Conservation (phyloP, 2,888 invertebrate species). For the Lasioglossum figueresi region DNA sequence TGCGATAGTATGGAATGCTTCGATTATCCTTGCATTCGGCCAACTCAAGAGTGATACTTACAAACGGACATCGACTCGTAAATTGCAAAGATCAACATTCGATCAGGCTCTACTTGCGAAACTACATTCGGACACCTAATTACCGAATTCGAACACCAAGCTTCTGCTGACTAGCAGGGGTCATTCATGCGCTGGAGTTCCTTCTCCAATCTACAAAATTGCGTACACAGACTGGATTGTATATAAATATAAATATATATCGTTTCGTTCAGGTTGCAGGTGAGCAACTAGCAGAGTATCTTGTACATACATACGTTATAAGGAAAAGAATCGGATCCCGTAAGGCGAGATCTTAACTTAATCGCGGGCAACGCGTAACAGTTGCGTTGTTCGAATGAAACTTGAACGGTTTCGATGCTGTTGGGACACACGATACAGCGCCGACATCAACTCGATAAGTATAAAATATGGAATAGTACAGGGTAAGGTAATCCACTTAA, state of each 20-base stretch:
- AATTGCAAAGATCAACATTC: conserved; percentile 17
- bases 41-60: conserved; percentile 26
- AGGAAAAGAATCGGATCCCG: background rate
- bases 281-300: background rate
- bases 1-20: conserved; percentile 21
- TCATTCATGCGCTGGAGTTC: conserved; percentile 77
- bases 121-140: conserved; percentile 58
- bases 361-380: background rate
- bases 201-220: conserved; percentile 80
- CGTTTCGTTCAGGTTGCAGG: background rate
- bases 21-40: conserved; percentile 57
- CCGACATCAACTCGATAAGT: background rate
- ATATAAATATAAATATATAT: conserved; percentile 11
- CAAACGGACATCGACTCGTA: conserved; percentile 29
- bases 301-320: background rate
- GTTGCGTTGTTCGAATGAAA: background rate
- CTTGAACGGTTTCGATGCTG: background rate
- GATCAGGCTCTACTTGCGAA: conserved; percentile 21
- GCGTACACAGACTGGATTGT: conserved; percentile 42
- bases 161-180: conserved; percentile 59
- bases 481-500: conserved; percentile 9
- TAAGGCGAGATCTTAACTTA: background rate
- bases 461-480: conserved; percentile 9
- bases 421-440: conserved; percentile 4
- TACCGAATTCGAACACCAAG: conserved; percentile 67